Conservation (phyloP, 2,113 vertebrate genomes). For the Chloebia gouldiae region DNA sequence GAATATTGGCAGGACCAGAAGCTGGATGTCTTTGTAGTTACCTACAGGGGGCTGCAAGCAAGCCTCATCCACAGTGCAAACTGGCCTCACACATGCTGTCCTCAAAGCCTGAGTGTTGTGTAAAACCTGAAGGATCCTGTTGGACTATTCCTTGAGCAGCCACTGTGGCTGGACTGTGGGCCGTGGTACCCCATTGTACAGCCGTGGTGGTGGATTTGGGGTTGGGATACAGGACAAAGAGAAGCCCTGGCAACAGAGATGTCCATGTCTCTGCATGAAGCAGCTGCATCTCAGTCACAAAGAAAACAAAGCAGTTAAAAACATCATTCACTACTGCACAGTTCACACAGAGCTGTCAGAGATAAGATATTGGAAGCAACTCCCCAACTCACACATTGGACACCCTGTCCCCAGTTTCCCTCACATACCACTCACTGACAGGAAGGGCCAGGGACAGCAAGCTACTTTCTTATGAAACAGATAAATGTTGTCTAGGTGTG, state of each 20-base stretch:
- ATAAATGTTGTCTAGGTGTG: background rate
- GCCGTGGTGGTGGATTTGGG: fast-evolving
- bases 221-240: fast-evolving
- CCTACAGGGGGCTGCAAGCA: background rate
- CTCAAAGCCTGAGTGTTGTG: background rate
- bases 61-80: fast-evolving
- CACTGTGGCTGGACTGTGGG: background rate
- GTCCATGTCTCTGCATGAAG: background rate
- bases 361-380: background rate
- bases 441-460: background rate
- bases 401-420: background rate
- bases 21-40: background rate
- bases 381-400: background rate
- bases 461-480: background rate
- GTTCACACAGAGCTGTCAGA: background rate
- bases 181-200: fast-evolving
- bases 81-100: fast-evolving
- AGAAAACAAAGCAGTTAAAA: background rate
- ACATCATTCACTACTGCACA: background rate
- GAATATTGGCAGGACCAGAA: background rate
- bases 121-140: background rate
- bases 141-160: background rate
- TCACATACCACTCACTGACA: background rate
- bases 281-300: background rate
- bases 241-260: background rate